Conservation (phyloP, 2,888 invertebrate genomes). For the Lepidocyrtoides sp. region DNA sequence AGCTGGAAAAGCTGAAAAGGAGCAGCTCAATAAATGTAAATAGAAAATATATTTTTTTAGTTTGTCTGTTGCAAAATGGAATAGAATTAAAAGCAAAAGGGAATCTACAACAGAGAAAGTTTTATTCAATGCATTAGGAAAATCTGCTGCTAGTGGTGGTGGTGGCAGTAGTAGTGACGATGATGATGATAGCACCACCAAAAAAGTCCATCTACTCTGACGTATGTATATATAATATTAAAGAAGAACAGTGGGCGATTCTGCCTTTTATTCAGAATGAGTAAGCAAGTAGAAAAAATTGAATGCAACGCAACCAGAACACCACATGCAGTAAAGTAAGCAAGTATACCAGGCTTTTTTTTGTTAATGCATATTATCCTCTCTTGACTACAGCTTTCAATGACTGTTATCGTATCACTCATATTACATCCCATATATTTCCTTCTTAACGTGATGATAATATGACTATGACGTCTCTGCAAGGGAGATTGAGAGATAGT, state of each 20-base stretch:
- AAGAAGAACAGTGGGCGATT: slow-evolving; percentile 14
- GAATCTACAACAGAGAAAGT: slow-evolving; percentile 34
- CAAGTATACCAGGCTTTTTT: slow-evolving; percentile 15
- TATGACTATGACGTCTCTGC: slow-evolving; percentile 3
- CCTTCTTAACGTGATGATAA: slow-evolving; percentile 19
- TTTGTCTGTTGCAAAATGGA: slow-evolving; percentile 11
- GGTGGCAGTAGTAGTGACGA: background rate
- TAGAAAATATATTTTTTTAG: slow-evolving; percentile 40
- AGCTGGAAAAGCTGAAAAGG: slow-evolving; percentile 41
- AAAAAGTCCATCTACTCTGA: background rate
- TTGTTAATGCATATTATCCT: slow-evolving; percentile 60
- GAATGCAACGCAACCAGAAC: background rate
- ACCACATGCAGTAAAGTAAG: slow-evolving; percentile 27
- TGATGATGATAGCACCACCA: background rate
- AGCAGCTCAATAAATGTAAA: slow-evolving; percentile 44
- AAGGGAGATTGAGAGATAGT: background rate
- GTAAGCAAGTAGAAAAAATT: slow-evolving; percentile 28
- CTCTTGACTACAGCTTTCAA: slow-evolving; percentile 51
- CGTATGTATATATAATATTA: background rate
- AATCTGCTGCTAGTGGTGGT: background rate
- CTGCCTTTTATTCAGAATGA: slow-evolving; percentile 23
- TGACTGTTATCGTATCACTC: slow-evolving; percentile 53
- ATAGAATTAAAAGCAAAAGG: slow-evolving; percentile 43
- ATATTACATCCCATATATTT: slow-evolving; percentile 57
- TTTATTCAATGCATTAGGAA: slow-evolving; percentile 15